Percentiles rank a stretch among this genome's conserved stretches.
Conservation (phyloP, 1,140 invertebrate genomes). For the Eupeodes corollae region DNA sequence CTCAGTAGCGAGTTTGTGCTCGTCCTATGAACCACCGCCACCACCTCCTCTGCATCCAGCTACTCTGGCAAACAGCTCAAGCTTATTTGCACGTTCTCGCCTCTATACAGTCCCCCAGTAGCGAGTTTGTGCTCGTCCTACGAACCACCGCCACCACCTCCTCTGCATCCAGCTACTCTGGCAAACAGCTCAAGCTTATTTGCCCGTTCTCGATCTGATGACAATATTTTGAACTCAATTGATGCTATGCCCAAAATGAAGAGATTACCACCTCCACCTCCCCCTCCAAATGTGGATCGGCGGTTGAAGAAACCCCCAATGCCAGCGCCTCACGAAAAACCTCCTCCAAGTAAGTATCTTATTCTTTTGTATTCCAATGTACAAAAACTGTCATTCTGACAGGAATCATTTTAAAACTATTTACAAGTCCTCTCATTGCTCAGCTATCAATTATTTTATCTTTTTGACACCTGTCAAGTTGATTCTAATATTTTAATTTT, state of each 20-base stretch:
- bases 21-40: conserved; percentile 43
- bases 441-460: too few species aligned
- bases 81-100: conserved; percentile 46
- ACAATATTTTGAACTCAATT: conserved; percentile 60
- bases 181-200: conserved; percentile 42
- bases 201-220: conserved; percentile 58
- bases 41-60: conserved; percentile 39
- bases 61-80: conserved; percentile 36
- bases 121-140: conserved; percentile 41
- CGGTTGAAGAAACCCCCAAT: conserved; percentile 33
- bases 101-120: conserved; percentile 46
- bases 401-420: too few species aligned
- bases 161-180: conserved; percentile 38
- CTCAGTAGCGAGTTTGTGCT: conserved; percentile 43
- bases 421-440: too few species aligned
- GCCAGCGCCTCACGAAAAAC: conserved; percentile 31
- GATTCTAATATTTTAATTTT: conserved; percentile 7
- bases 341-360: conserved; percentile 33
- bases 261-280: conserved; percentile 59
- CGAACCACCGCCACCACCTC: conserved; percentile 44
- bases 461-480: too few species aligned
- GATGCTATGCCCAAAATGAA: conserved; percentile 49
- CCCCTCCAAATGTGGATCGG: conserved; percentile 40
- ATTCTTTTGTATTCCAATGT: too few species aligned
- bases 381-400: too few species aligned